phyloP scores from a whole-genome alignment of 2,113 vertebrate genomes.

The Mormyrus lacerda region DNA sequence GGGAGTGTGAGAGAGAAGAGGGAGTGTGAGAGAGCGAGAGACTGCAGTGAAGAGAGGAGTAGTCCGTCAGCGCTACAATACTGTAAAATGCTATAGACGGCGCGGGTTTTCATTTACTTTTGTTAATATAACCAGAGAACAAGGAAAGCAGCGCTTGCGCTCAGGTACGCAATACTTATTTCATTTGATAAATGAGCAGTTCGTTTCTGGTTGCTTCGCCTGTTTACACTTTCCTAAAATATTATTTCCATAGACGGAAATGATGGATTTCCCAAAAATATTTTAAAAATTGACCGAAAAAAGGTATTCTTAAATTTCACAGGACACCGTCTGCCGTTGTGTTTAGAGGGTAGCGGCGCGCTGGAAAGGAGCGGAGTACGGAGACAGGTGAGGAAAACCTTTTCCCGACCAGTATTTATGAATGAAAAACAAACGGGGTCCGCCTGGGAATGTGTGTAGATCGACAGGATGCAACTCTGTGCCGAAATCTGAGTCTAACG shows the following conservation, averaged over 20 bases:
- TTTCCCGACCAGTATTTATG: slow-evolving; percentile 18
- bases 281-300: neutral
- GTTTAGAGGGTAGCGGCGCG: slow-evolving; percentile 8
- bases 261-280: neutral
- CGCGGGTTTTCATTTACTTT: neutral
- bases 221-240: neutral
- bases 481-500: neutral
- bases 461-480: neutral
- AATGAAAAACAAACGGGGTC: slow-evolving; percentile 10
- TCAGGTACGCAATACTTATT: slow-evolving; percentile 14
- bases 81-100: slow-evolving; percentile 15
- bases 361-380: neutral
- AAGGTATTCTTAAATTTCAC: neutral
- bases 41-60: slow-evolving; percentile 15
- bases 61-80: slow-evolving; percentile 4
- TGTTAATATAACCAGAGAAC: neutral
- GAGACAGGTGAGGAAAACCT: slow-evolving; percentile 11
- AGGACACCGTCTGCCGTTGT: neutral
- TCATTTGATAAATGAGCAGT: neutral
- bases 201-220: neutral
- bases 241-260: neutral
- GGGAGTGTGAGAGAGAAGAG: slow-evolving; percentile 25
- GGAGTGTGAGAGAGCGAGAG: slow-evolving; percentile 27
- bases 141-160: neutral
- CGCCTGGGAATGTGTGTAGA: neutral